Conservation (phyloP, 2,113 vertebrate genomes). For the Gymnocephalus cernua region DNA sequence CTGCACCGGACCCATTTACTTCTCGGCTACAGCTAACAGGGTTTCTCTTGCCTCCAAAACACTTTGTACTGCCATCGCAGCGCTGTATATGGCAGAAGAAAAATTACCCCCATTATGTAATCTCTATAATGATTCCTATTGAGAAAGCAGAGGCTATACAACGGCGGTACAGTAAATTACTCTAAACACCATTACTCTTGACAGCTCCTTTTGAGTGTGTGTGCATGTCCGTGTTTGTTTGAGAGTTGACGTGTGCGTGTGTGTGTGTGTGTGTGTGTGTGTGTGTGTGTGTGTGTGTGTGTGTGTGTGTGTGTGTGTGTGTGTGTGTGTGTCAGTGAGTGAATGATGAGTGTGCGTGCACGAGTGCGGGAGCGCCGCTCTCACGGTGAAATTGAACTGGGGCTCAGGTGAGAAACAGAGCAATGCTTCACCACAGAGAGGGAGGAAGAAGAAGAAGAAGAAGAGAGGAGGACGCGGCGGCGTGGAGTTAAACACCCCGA, state of each 20-base stretch:
- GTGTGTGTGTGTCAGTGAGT: conserved; percentile 17
- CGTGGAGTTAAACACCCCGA: conserved; percentile 55
- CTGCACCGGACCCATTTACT: conserved; percentile 71
- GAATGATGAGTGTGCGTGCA: conserved; percentile 58
- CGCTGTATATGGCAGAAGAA: conserved; percentile 45
- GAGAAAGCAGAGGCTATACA: conserved; percentile 73
- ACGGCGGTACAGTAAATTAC: conserved; percentile 71
- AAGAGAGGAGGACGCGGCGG: conserved; percentile 12
- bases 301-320: not conserved
- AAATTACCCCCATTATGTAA: conserved; percentile 77
- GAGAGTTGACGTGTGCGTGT: conserved; percentile 10
- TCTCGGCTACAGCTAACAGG: conserved; percentile 60
- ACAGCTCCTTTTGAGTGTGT: conserved; percentile 61
- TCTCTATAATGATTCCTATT: conserved; percentile 77
- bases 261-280: not conserved
- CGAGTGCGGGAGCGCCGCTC: conserved; percentile 35
- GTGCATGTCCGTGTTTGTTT: not conserved
- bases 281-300: conserved; percentile 18
- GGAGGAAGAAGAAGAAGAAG: conserved; percentile 8
- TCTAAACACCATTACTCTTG: conserved; percentile 76
- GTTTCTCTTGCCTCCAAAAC: conserved; percentile 58
- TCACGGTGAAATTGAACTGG: conserved; percentile 76
- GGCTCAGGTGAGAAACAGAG: conserved; percentile 78
- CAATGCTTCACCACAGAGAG: conserved; percentile 26
- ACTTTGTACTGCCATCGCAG: conserved; percentile 56